Evolutionary conservation across 2,888 invertebrate genomes (phyloP).

Genomic region (Parapristionchus giblindavisi): DNA sequence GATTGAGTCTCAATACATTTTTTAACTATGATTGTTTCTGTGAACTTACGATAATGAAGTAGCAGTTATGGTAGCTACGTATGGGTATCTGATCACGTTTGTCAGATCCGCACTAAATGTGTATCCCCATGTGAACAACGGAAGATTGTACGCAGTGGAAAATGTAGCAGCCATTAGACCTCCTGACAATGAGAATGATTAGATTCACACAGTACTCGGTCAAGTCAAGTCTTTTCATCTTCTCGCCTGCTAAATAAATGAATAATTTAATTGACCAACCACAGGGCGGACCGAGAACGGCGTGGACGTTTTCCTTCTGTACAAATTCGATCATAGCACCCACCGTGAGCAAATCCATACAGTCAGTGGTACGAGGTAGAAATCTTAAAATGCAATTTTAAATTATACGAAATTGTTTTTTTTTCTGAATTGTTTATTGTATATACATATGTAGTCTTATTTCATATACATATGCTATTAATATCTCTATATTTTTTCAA

Average conservation of each 20-base stretch:
- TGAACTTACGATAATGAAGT: slow-evolving; percentile 14
- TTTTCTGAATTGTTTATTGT: too few species aligned
- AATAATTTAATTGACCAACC: slow-evolving; percentile 27
- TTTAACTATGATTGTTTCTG: not conserved
- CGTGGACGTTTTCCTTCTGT: slow-evolving; percentile 45
- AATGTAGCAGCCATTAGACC: slow-evolving; percentile 37
- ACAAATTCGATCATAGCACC: slow-evolving; percentile 40
- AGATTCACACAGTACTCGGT: not conserved
- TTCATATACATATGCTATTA: too few species aligned
- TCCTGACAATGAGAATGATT: not conserved
- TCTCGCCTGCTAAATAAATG: not conserved
- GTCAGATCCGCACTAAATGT: slow-evolving; percentile 43
- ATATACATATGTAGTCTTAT: too few species aligned
- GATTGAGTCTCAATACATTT: not conserved
- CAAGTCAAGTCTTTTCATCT: not conserved
- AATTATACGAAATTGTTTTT: too few species aligned
- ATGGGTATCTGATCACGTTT: slow-evolving; percentile 45
- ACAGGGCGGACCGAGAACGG: slow-evolving; percentile 55
- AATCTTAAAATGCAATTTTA: slow-evolving; percentile 13
- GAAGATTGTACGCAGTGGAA: slow-evolving; percentile 47
- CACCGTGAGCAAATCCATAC: not conserved
- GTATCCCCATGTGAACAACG: slow-evolving; percentile 53
- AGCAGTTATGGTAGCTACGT: slow-evolving; percentile 38
- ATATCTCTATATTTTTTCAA: too few species aligned
- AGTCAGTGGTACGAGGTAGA: slow-evolving; percentile 6